Evolutionary conservation across 30 jellyfish, hydroid and myxozoan genomes (phyloP).

Genomic region (Chironex yamaguchii): DNA sequence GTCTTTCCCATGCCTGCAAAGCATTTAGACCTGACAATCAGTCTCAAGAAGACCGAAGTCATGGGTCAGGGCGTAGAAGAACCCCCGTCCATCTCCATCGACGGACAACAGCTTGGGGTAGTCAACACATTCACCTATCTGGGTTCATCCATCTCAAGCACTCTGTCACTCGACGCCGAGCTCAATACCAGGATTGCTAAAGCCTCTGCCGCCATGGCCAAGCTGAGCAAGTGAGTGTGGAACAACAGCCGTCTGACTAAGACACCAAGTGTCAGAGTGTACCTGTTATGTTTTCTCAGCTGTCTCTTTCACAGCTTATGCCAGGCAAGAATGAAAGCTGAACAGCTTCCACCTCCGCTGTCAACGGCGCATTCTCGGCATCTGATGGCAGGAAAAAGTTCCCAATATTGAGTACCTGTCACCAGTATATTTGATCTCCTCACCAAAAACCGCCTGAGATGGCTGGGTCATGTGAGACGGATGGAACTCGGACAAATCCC

Average conservation of each 20-base stretch:
- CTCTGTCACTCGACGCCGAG: conserved; percentile 5
- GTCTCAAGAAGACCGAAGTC: neutral
- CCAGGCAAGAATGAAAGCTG: neutral
- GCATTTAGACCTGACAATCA: neutral
- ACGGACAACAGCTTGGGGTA: neutral
- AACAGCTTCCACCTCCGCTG: neutral
- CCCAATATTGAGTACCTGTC: conserved; percentile 3
- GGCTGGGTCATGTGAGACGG: neutral
- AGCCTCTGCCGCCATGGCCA: neutral
- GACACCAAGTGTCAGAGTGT: neutral
- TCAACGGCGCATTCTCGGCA: conserved; percentile 12
- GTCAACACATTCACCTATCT: neutral
- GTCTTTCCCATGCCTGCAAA: conserved; percentile 7
- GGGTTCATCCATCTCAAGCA: neutral
- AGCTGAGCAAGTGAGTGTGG: neutral
- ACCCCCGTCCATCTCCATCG: neutral
- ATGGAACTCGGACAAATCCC: neutral
- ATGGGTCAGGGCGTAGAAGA: neutral
- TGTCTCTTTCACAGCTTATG: neutral
- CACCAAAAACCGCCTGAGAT: neutral
- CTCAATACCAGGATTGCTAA: neutral
- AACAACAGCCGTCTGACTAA: neutral
- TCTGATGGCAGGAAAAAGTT: neutral
- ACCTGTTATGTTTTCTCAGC: neutral
- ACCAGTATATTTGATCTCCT: neutral